phyloP scores from a whole-genome alignment of 2,888 invertebrate species.

The Dasypolia templi region DNA sequence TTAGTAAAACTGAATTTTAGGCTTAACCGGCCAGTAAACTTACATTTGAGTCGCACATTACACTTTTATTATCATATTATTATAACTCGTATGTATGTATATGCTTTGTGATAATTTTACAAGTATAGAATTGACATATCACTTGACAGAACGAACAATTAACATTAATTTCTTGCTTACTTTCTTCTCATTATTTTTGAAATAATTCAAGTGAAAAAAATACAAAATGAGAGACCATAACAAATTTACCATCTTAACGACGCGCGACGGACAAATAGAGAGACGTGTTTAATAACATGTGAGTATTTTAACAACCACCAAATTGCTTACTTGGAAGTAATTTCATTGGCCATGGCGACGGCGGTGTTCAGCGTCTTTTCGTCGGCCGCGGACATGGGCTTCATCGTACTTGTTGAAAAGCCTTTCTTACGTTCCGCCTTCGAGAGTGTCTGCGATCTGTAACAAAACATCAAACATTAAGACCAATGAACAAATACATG shows the following conservation, averaged over 20 bases:
- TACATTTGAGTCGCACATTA: too few relatives aligned
- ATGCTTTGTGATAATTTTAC: background rate
- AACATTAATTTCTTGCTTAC: background rate
- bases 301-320: background rate
- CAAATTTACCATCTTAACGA: background rate
- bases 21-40: background rate
- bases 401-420: constrained; percentile 90
- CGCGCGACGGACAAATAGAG: too few relatives aligned
- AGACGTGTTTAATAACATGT: background rate
- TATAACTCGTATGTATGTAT: too few relatives aligned
- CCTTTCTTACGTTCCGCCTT: constrained; percentile 84
- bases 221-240: background rate
- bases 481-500: background rate
- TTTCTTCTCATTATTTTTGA: too few relatives aligned
- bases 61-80: too few relatives aligned
- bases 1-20: background rate
- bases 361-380: constrained; percentile 97
- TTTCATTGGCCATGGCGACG: constrained; percentile 97
- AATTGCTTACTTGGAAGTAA: constrained; percentile 92
- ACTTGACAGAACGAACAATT: background rate
- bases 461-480: constrained; percentile 32
- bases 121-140: background rate
- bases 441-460: constrained; percentile 79
- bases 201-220: background rate
- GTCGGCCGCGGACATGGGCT: constrained; percentile 98